Percentiles rank a stretch among this genome's conserved stretches.
Evolutionary conservation across 2,888 invertebrate genomes (phyloP).

Genomic region (Prosapia bicincta): DNA sequence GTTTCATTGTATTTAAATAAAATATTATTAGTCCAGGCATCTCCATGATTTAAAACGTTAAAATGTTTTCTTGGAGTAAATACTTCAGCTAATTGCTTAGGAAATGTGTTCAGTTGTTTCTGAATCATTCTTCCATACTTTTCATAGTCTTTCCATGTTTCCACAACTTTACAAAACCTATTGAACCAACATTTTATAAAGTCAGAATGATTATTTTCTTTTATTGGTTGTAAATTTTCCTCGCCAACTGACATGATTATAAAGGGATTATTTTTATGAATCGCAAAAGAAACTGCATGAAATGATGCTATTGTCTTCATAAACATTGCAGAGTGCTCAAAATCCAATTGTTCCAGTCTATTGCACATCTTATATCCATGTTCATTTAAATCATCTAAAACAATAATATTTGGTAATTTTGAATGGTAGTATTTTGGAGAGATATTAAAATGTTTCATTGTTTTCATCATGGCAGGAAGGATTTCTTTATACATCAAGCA

Average conservation of each 20-base stretch:
- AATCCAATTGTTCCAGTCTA: neutral
- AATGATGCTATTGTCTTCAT: neutral
- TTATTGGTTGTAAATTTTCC: neutral
- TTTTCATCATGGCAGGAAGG: neutral
- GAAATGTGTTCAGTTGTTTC: neutral
- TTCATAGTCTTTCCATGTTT: neutral
- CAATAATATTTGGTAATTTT: neutral
- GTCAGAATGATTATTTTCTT: neutral
- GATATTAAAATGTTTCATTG: neutral
- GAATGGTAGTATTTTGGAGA: neutral
- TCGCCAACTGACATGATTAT: slow-evolving; percentile 1
- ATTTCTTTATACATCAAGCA: neutral
- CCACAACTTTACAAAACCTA: neutral
- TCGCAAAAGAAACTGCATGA: neutral
- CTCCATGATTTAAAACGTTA: slow-evolving; percentile 32
- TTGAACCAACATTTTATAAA: neutral
- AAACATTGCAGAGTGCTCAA: neutral
- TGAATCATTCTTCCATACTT: neutral
- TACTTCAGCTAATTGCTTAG: neutral
- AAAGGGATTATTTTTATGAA: neutral
- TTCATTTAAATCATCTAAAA: neutral
- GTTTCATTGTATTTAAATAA: slow-evolving; percentile 30
- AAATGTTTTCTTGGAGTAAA: slow-evolving; percentile 10
- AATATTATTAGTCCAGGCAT: slow-evolving; percentile 33
- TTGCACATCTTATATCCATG: neutral